Percentiles rank a stretch among this genome's conserved stretches.
These are phyloP conservation scores for Drosophila kokeensis DNA, from an alignment of 2,888 invertebrate species.

Conservation along the genomic window DNA sequence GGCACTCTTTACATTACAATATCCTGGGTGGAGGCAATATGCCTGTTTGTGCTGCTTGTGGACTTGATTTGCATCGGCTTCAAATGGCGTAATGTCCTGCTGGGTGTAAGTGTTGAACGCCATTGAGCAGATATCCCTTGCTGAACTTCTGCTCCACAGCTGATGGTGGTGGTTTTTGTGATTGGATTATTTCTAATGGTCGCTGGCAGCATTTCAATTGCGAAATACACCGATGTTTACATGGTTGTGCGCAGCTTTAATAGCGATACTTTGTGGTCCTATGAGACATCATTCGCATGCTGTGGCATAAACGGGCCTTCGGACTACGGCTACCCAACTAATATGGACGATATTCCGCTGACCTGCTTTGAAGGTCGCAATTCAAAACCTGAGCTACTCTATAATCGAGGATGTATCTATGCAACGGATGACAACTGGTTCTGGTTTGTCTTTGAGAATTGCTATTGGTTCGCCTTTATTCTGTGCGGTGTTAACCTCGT, in stretches of 20 bases:
- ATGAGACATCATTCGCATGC: slow-evolving; percentile 35
- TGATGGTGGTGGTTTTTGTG: not conserved
- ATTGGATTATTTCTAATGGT: slow-evolving; percentile 25
- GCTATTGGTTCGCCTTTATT: slow-evolving; percentile 48
- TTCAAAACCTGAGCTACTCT: slow-evolving; percentile 6
- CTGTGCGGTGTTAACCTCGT: slow-evolving; percentile 21
- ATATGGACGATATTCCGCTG: slow-evolving; percentile 15
- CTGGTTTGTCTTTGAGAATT: slow-evolving; percentile 51
- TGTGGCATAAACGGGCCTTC: slow-evolving; percentile 52
- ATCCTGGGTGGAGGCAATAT: slow-evolving; percentile 36
- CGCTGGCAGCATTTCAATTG: slow-evolving; percentile 34
- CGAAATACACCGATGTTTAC: slow-evolving; percentile 39
- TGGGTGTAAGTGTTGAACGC: slow-evolving; percentile 29
- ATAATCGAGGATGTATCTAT: slow-evolving; percentile 28
- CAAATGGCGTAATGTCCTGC: not conserved
- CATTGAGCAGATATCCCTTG: not conserved
- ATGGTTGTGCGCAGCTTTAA: slow-evolving; percentile 42
- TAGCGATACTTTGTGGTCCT: slow-evolving; percentile 22
- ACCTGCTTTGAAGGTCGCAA: slow-evolving; percentile 27
- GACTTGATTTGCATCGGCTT: slow-evolving; percentile 18
- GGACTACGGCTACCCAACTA: slow-evolving; percentile 24
- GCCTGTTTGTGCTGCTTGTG: slow-evolving; percentile 8
- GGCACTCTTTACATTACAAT: slow-evolving; percentile 21
- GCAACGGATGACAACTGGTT: slow-evolving; percentile 41
- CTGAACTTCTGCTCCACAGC: slow-evolving; percentile 1